A percentile compares a stretch with the other conserved stretches of the same genome.
These are phyloP conservation scores for Falco punctatus DNA, from an alignment of 2,113 vertebrate genomes.

Conservation along the genomic window DNA sequence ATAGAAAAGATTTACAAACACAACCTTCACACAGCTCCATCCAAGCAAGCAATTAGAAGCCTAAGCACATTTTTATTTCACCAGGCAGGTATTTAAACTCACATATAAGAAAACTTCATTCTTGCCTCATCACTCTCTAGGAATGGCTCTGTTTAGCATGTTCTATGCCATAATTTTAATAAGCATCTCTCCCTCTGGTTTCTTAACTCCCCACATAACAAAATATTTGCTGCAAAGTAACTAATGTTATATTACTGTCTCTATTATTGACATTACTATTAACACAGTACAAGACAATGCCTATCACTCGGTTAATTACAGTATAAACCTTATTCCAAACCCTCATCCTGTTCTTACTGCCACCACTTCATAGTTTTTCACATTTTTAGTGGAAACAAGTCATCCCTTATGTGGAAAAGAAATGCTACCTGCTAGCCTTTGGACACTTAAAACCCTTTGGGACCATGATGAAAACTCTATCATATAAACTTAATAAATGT, in stretches of 20 bases:
- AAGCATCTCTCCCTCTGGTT: conserved; percentile 13
- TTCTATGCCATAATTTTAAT: conserved; percentile 34
- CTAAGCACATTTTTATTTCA: conserved; percentile 61
- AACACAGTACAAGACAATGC: not conserved
- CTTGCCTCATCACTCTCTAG: conserved; percentile 59
- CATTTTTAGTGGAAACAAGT: not conserved
- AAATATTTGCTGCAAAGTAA: conserved; percentile 12
- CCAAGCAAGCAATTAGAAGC: conserved; percentile 69
- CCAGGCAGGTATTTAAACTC: conserved; percentile 46
- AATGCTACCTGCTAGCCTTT: conserved; percentile 38
- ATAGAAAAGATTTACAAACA: conserved; percentile 60
- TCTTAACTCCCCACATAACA: conserved; percentile 40
- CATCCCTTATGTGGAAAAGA: conserved; percentile 6
- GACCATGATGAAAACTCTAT: not conserved
- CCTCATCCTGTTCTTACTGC: not conserved
- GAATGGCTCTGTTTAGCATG: conserved; percentile 49
- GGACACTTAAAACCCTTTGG: not conserved
- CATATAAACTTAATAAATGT: not conserved
- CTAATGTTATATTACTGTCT: not conserved
- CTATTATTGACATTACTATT: not conserved
- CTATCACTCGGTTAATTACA: not conserved
- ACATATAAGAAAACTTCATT: conserved; percentile 30
- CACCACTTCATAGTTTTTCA: not conserved
- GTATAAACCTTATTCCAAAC: conserved; percentile 6
- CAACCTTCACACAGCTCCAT: conserved; percentile 46